These are phyloP conservation scores for Phania funesta DNA, from an alignment of 2,888 invertebrate genomes.

Conservation along the genomic window DNA sequence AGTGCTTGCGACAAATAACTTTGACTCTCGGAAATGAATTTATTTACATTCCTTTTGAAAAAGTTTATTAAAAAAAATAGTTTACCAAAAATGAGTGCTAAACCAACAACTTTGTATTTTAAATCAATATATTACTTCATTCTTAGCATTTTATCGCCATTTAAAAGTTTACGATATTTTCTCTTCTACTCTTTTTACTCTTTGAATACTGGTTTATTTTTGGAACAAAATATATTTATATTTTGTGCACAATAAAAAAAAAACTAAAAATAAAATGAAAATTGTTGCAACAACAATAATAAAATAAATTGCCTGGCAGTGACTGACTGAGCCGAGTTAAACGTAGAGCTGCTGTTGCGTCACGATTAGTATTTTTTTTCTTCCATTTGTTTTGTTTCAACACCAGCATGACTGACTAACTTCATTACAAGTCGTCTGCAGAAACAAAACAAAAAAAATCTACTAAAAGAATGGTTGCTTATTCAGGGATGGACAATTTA, in stretches of 20 bases:
- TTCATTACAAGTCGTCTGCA: slow-evolving; percentile 12
- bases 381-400: not conserved
- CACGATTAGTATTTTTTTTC: slow-evolving; percentile 22
- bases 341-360: slow-evolving; percentile 50
- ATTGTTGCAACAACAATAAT: slow-evolving; percentile 19
- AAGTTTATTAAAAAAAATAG: too few species aligned
- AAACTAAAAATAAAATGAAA: slow-evolving; percentile 46
- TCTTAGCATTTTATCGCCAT: too few species aligned
- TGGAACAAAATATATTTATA: not conserved
- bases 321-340: slow-evolving; percentile 27
- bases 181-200: not conserved
- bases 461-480: not conserved
- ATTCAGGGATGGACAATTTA: not conserved
- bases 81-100: too few species aligned
- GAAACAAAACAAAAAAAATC: not conserved
- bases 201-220: slow-evolving; percentile 24
- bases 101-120: too few species aligned
- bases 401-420: slow-evolving; percentile 31
- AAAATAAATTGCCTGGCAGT: slow-evolving; percentile 49
- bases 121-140: too few species aligned
- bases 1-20: too few species aligned
- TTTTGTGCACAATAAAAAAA: not conserved
- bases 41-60: too few species aligned
- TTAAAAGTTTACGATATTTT: not conserved
- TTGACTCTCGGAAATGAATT: too few species aligned